Percentiles rank a stretch among this genome's conserved stretches.
phyloP scores from a whole-genome alignment of 2,113 vertebrate genomes.

The Gallinago undulata region DNA sequence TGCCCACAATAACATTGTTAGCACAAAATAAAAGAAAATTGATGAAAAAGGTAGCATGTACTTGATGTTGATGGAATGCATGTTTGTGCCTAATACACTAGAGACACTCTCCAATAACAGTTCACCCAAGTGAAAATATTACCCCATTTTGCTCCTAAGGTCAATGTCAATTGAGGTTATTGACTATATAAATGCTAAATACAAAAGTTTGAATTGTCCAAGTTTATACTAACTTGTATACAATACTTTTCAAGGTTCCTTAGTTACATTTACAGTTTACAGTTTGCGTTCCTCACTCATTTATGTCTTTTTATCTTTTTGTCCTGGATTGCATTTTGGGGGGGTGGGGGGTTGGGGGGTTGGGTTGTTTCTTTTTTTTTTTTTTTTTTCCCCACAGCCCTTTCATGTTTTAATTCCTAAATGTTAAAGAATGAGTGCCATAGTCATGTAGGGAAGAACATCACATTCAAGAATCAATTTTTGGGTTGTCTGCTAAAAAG shows the following conservation, averaged over 20 bases:
- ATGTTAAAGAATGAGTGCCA: neutral
- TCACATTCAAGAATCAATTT: neutral
- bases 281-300: neutral
- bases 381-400: neutral
- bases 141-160: constrained; percentile 11
- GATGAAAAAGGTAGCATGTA: constrained; percentile 31
- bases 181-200: constrained; percentile 66
- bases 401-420: neutral
- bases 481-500: neutral
- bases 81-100: constrained; percentile 42
- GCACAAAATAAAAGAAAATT: constrained; percentile 50
- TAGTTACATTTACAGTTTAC: neutral
- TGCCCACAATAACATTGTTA: constrained; percentile 32
- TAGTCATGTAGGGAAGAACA: neutral
- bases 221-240: neutral
- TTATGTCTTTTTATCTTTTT: neutral
- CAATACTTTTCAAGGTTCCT: constrained; percentile 42
- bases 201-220: constrained; percentile 2
- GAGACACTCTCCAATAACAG: constrained; percentile 61
- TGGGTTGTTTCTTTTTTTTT: too few relatives aligned
- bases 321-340: neutral
- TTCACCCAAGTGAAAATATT: constrained; percentile 65
- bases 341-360: neutral
- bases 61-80: constrained; percentile 53
- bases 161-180: constrained; percentile 59